Percentiles rank a stretch among this genome's conserved stretches.
Evolutionary conservation across 2,797 vertebrate genomes (phyloP).

Genomic region (Staurois parvus): DNA sequence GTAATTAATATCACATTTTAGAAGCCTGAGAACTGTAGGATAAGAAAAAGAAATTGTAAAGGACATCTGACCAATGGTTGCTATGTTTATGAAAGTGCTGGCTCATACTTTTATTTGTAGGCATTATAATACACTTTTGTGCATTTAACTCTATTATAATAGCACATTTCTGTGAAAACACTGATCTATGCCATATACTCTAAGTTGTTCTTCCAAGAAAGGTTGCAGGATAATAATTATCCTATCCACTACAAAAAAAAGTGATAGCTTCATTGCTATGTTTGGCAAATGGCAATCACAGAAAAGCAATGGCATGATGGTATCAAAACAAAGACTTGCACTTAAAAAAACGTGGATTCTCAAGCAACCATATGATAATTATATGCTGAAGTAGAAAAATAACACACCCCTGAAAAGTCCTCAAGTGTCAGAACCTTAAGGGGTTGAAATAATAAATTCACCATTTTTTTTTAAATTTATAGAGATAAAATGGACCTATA

Average conservation of each 20-base stretch:
- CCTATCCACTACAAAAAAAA: too few relatives aligned
- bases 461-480: too few relatives aligned
- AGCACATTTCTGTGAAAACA: neutral
- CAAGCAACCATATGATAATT: neutral
- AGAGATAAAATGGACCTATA: too few relatives aligned
- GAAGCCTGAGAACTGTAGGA: conserved; percentile 22
- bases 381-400: too few relatives aligned
- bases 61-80: conserved; percentile 42
- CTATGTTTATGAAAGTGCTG: conserved; percentile 17
- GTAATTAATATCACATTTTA: conserved; percentile 49
- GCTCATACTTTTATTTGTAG: neutral
- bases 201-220: neutral
- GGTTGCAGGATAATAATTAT: neutral
- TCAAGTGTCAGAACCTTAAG: too few relatives aligned
- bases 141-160: neutral
- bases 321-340: neutral
- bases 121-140: conserved; percentile 2
- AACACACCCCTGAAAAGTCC: too few relatives aligned
- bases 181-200: neutral
- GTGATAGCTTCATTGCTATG: neutral
- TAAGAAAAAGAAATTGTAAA: conserved; percentile 17
- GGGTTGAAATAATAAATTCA: too few relatives aligned
- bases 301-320: neutral
- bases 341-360: neutral
- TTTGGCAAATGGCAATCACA: neutral